These are phyloP conservation scores for Zaprionus lineosus DNA, from an alignment of 2,888 invertebrate genomes.

Conservation along the genomic window DNA sequence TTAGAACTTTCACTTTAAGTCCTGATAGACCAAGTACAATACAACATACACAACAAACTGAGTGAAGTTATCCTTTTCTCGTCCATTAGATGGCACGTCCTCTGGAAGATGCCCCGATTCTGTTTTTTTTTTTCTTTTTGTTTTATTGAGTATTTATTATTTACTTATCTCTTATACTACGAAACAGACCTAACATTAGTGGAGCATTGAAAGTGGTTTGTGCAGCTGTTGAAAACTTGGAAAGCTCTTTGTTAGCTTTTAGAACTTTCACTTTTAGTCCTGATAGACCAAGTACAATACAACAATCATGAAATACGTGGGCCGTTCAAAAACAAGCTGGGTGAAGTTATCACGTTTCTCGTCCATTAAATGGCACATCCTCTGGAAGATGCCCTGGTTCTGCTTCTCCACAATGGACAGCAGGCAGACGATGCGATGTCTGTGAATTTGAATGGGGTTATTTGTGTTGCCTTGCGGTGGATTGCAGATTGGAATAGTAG, in stretches of 20 bases:
- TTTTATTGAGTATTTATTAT: too few species aligned
- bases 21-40: constrained; percentile 81
- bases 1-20: constrained; percentile 49
- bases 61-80: constrained; percentile 81
- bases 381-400: constrained; percentile 79
- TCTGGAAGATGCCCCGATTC: constrained; percentile 79
- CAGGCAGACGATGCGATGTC: constrained; percentile 82
- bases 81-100: constrained; percentile 82
- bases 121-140: too few species aligned
- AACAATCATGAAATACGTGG: constrained; percentile 81
- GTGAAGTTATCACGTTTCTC: constrained; percentile 81
- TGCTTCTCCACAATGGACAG: constrained; percentile 82
- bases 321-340: constrained; percentile 79
- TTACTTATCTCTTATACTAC: constrained; percentile 5
- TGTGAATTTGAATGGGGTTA: constrained; percentile 34
- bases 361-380: constrained; percentile 82
- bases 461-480: not conserved
- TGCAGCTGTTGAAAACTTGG: constrained; percentile 17
- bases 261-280: constrained; percentile 59
- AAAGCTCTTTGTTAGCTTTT: constrained; percentile 13
- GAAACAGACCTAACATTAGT: too few species aligned
- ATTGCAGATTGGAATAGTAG: not conserved
- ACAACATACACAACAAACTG: constrained; percentile 80
- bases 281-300: constrained; percentile 81
- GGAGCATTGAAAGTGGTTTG: constrained; percentile 31